A percentile compares a stretch with the other conserved stretches of the same genome.
phyloP scores from a whole-genome alignment of 1,140 invertebrate genomes.

The Caenorhabditis briggsae region DNA sequence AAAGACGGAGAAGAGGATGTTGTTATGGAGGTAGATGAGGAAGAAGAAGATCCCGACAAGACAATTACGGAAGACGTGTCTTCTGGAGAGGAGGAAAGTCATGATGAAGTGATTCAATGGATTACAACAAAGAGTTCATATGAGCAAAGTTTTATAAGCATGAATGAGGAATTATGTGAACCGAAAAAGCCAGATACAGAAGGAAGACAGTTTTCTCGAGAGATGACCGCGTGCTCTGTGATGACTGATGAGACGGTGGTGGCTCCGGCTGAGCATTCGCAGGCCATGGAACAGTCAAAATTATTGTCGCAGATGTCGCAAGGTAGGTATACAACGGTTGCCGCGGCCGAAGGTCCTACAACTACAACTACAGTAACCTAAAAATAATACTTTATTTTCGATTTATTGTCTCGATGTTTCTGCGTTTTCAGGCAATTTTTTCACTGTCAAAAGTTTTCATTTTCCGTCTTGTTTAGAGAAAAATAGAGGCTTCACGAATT shows the following conservation, averaged over 20 bases:
- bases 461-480: no score
- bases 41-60: constrained; percentile 1
- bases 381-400: no score
- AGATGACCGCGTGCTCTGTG: constrained; percentile 79
- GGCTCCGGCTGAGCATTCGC: constrained; percentile 9
- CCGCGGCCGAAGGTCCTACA: no score
- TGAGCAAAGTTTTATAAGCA: constrained; percentile 4
- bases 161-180: neutral
- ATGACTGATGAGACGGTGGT: constrained; percentile 79
- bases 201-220: constrained; percentile 53
- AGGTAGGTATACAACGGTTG: no score
- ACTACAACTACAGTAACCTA: no score
- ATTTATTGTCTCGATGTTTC: no score
- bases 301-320: neutral
- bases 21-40: constrained; percentile 7
- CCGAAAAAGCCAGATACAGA: neutral
- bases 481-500: no score
- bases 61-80: constrained; percentile 6
- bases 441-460: no score
- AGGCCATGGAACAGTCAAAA: neutral
- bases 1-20: constrained; percentile 13
- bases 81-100: constrained; percentile 13
- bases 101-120: constrained; percentile 7
- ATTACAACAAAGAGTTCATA: constrained; percentile 44
- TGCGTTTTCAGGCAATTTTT: no score